A percentile compares a stretch with the other conserved stretches of the same genome.
Conservation (phyloP, 2,113 vertebrate species). For the Cariama cristata region DNA sequence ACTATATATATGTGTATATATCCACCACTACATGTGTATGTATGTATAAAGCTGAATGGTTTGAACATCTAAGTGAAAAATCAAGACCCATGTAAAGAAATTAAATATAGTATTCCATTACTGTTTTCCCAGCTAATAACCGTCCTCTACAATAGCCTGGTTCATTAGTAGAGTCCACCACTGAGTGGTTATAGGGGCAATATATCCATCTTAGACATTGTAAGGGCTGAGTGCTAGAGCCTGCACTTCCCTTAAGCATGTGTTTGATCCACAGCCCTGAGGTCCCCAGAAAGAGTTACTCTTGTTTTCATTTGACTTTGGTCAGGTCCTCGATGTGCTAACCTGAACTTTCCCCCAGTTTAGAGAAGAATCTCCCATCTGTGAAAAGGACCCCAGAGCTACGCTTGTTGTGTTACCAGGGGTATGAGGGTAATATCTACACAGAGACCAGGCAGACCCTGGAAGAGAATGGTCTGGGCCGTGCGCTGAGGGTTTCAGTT, state of each 20-base stretch:
- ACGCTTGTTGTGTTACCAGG: not conserved
- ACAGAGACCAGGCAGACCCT: not conserved
- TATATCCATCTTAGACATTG: not conserved
- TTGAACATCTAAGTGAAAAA: conserved; percentile 49
- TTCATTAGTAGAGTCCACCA: not conserved
- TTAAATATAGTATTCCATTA: not conserved
- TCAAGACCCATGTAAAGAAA: conserved; percentile 20
- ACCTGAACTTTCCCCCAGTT: not conserved
- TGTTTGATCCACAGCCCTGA: not conserved
- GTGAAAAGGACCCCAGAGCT: not conserved
- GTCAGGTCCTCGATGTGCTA: not conserved
- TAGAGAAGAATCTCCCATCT: not conserved
- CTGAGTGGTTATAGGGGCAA: not conserved
- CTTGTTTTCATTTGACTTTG: not conserved
- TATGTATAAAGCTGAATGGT: not conserved
- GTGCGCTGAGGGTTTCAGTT: not conserved
- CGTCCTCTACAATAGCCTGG: not conserved
- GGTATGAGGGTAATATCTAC: not conserved
- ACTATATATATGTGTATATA: not conserved
- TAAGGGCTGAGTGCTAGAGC: not conserved
- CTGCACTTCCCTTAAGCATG: not conserved
- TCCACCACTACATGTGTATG: not conserved
- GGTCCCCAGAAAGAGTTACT: not conserved
- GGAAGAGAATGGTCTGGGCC: rapidly evolving
- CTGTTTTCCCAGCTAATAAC: not conserved